Base-by-base conservation (phyloP, 1,140 invertebrate species). In the Drosophila tropicalis region DNA sequence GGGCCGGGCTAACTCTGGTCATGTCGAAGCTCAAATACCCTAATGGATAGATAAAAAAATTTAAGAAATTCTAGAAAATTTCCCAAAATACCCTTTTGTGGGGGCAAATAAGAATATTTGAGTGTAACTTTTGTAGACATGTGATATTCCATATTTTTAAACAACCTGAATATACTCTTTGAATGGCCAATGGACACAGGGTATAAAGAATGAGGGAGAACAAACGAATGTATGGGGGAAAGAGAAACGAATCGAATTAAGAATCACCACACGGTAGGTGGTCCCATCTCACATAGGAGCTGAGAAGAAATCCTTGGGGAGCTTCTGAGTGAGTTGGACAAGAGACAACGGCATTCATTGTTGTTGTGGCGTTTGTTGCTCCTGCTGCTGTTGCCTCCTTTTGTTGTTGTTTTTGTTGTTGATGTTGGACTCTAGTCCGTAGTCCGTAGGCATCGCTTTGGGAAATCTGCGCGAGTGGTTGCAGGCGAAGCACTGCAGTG, bases 171-270 rank as follows among this genome's bases (percentile, higher is more conserved):
- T 51, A 51, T 22, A 6, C 44, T 9, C 44, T 19, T 7, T 47
- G 2, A 17, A 47, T 36, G 9, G 34, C 17, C 19, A 22, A 22
- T 51, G 17, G 17, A 47, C 19, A 12, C 7, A 58, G 9, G 62
- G 36, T 44, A 36, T 47, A 41, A 40, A 29, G 22, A 12, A 29
- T 51, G 13, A 32, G 62, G 15, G 5, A 0, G 17, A 5, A 25
- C 25, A 25, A 25, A 25, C 25, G 25, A 5, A 2, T 2, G 60
- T 34, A 5, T 32, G 36, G 41, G 34, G 0, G 51, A 39, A 32
- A 55, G 64, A 76, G 79, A 83, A 87, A 90, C 89, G 89, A 91
- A 91, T 91, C 90, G 84, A 91, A 91, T 91, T 91, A 91, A 91
- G 90, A 90, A 87, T 80, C 76, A 76, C 73, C 73, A 81, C 65